phyloP scores from a whole-genome alignment of 2,797 vertebrate genomes.

The Trachurus trachurus region DNA sequence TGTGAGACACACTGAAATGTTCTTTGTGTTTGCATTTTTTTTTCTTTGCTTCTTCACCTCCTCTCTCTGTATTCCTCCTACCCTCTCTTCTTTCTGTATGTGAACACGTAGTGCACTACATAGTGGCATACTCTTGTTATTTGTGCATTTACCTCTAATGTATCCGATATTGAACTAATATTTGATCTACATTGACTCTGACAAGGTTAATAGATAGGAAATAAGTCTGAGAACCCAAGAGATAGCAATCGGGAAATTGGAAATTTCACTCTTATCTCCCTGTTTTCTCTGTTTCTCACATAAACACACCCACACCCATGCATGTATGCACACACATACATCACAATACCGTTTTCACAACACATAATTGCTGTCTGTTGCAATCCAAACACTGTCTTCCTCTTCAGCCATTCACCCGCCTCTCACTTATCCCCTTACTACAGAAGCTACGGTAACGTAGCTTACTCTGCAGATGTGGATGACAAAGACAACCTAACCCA shows the following conservation, averaged over 20 bases:
- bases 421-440: constrained; percentile 23
- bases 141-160: constrained; percentile 12
- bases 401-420: constrained; percentile 12
- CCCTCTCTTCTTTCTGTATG: not conserved
- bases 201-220: constrained; percentile 20
- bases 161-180: constrained; percentile 8
- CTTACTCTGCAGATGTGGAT: constrained; percentile 36
- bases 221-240: constrained; percentile 74
- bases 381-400: not conserved
- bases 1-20: constrained; percentile 1
- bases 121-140: constrained; percentile 3
- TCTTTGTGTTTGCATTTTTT: not conserved
- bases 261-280: constrained; percentile 4
- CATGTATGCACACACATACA: not conserved
- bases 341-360: not conserved
- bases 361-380: not conserved
- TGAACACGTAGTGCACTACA: not conserved
- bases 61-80: not conserved
- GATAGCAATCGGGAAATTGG: not conserved
- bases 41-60: not conserved
- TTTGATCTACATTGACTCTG: constrained; percentile 31
- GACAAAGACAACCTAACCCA: constrained; percentile 28
- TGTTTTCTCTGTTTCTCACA: constrained; percentile 6
- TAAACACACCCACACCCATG: not conserved
- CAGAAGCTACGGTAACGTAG: constrained; percentile 2